Evolutionary conservation across 2,113 vertebrate genomes (phyloP), one percentile per base, ranked within the genome.

Genomic region (Phaethornis superciliosus): DNA sequence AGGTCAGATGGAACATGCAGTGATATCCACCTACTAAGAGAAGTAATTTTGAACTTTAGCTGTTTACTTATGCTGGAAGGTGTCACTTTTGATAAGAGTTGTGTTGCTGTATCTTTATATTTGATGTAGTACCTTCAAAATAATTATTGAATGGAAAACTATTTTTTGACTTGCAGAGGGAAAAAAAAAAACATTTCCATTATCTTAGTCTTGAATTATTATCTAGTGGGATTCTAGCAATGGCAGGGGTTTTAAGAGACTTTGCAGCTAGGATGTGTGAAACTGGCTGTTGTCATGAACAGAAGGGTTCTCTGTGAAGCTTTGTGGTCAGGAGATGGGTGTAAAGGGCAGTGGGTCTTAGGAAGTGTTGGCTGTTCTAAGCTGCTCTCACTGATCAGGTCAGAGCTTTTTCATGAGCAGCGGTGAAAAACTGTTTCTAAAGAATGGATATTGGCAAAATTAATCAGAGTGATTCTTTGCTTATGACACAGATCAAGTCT

Each of bases 1-100:
- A 96, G 97, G 96, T 97, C 97, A 97, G 91, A 59, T 85, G 93
- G 88, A 96, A 91, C 35, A 35, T 32, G 35, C 23, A 96, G 92
- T 22, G 28, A 28, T 81, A 91, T 92, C 89, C 90, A 90, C 72
- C 85, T 82, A 81, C 94, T 72, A 33, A 94, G 83, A 84, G 88
- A 91, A 92, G 76, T 89, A 80, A 79, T 69, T 92, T 77, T 55
- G 63, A 79, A 68, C 76, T 91, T 35, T 44, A 46, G 37, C 47
- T 9, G 2, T 81, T 89, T 8, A 8, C 78, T 95, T 90, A n/a
- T 37, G 49, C 62, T 52, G 52, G 32, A 68, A 65, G 22, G 10
- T 94, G 85, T 94, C 30, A 18, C 33, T 85, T 77, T 20, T 23
- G 32, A 63, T 87, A 37, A 83, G 54, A 72, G 28, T 24, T 58